Conservation (phyloP, 2,113 vertebrate genomes). For the Microtus ochrogaster region DNA sequence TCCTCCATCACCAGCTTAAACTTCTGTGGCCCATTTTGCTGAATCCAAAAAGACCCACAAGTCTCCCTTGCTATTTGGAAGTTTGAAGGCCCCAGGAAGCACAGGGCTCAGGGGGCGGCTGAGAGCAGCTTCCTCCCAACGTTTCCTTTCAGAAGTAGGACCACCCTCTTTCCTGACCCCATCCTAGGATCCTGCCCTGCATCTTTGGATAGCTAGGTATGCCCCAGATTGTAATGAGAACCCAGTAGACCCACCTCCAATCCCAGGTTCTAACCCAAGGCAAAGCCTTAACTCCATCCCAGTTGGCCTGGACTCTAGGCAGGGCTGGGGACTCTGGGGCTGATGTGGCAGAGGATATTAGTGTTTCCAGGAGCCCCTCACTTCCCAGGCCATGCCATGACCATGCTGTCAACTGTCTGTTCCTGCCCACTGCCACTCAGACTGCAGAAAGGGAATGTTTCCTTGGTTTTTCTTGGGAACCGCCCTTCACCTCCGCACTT, state of each 20-base stretch:
- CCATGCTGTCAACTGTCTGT: neutral
- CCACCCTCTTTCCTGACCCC: neutral
- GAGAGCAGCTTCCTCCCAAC: fast-evolving
- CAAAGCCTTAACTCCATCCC: neutral
- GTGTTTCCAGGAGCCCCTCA: fast-evolving
- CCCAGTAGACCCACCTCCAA: too few relatives aligned
- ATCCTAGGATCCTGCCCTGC: neutral
- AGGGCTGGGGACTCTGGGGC: fast-evolving
- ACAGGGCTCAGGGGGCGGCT: fast-evolving
- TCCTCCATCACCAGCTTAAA: neutral
- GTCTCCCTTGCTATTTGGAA: neutral
- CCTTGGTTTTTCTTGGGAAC: neutral
- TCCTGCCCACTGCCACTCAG: neutral
- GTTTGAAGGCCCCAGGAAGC: neutral
- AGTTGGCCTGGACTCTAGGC: too few relatives aligned
- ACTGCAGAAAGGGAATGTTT: fast-evolving
- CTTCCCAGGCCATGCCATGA: neutral
- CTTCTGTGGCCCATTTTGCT: neutral
- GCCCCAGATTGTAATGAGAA: neutral
- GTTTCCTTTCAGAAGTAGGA: neutral
- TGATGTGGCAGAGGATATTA: fast-evolving
- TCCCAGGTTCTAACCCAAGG: neutral
- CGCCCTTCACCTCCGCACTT: neutral
- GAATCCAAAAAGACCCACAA: neutral
- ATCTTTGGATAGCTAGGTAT: neutral